These are phyloP conservation scores for Takifugu flavidus DNA, from an alignment of 2,113 vertebrate genomes.

Conservation along the genomic window DNA sequence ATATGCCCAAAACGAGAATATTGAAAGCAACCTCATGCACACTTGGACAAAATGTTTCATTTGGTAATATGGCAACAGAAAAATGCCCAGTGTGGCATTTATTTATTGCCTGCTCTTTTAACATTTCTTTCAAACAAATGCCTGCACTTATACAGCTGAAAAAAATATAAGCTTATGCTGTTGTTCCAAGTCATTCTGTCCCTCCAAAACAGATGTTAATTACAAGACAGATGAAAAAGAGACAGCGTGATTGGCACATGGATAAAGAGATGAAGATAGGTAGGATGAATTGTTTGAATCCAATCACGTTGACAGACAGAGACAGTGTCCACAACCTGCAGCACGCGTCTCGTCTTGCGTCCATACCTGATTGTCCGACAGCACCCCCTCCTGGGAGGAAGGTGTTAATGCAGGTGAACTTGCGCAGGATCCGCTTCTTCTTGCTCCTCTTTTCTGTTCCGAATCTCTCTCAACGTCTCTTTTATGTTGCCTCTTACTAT, in stretches of 20 bases:
- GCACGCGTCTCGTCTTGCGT: background rate
- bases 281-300: background rate
- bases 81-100: too few species aligned
- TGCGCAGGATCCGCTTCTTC: slow-evolving; percentile 68
- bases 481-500: slow-evolving; percentile 66
- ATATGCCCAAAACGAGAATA: too few species aligned
- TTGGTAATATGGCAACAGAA: too few species aligned
- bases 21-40: too few species aligned
- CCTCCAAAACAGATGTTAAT: slow-evolving; percentile 41
- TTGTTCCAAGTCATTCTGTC: slow-evolving; percentile 74
- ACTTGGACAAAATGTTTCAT: too few species aligned
- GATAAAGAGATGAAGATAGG: background rate
- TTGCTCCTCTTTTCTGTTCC: slow-evolving; percentile 49
- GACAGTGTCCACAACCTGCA: background rate
- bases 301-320: background rate
- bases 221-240: slow-evolving; percentile 23
- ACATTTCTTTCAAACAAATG: too few species aligned
- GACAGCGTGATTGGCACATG: too few species aligned
- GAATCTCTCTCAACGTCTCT: slow-evolving; percentile 51
- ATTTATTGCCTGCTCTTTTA: too few species aligned
- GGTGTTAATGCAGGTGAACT: slow-evolving; percentile 57
- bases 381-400: slow-evolving; percentile 63
- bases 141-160: slow-evolving; percentile 35
- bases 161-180: slow-evolving; percentile 81
- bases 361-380: slow-evolving; percentile 67